These are phyloP conservation scores for Harpagus bidentatus DNA, from an alignment of 2,113 vertebrate species.

Conservation along the genomic window DNA sequence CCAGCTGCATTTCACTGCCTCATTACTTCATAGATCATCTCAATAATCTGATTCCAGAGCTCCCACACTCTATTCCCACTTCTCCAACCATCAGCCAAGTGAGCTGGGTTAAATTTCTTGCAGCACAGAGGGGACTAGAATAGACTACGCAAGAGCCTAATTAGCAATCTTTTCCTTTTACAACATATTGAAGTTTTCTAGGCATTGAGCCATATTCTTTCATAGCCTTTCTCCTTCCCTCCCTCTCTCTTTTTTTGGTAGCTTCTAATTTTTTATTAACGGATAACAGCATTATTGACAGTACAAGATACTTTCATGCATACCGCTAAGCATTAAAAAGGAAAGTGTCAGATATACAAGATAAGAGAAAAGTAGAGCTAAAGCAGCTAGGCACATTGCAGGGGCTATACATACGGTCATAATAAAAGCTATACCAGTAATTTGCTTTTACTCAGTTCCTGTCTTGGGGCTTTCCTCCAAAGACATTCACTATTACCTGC, in stretches of 20 bases:
- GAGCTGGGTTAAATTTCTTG: slow-evolving; percentile 51
- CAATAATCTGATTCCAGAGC: slow-evolving; percentile 58
- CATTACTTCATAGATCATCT: slow-evolving; percentile 62
- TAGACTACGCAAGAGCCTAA: slow-evolving; percentile 39
- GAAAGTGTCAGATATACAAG: not conserved
- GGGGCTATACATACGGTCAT: not conserved
- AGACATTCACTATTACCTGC: not conserved
- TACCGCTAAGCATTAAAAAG: slow-evolving; percentile 4
- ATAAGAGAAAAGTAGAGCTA: not conserved
- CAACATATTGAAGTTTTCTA: slow-evolving; percentile 67
- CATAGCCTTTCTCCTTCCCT: slow-evolving; percentile 5
- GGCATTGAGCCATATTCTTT: slow-evolving; percentile 49
- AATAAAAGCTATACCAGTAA: not conserved
- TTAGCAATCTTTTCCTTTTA: slow-evolving; percentile 59
- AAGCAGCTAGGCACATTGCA: not conserved
- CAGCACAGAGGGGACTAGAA: not conserved
- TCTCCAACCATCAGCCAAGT: slow-evolving; percentile 38
- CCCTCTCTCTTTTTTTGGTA: not conserved
- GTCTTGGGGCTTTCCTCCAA: not conserved
- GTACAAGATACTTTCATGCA: slow-evolving; percentile 3
- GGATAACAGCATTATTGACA: slow-evolving; percentile 37
- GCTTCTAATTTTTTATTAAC: slow-evolving; percentile 54
- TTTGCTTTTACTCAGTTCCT: slow-evolving; percentile 19
- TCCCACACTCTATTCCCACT: slow-evolving; percentile 56
- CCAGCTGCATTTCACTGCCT: slow-evolving; percentile 55